A percentile compares a stretch with the other conserved stretches of the same genome.
Evolutionary conservation across 2,113 vertebrate species (phyloP).

Genomic region (Petromus typicus): DNA sequence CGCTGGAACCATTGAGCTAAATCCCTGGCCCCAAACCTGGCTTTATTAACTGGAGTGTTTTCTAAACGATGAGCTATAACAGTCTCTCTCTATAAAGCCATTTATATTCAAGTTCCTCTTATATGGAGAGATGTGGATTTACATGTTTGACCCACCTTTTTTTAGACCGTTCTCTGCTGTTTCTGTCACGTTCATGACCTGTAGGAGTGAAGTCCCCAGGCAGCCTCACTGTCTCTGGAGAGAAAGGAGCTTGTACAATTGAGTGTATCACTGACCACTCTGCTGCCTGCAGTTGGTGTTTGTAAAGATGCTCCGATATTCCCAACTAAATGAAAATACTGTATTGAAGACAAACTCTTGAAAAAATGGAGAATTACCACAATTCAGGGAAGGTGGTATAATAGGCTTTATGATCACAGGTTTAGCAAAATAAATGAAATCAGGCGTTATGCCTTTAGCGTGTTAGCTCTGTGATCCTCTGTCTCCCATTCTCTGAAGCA

Average conservation of each 20-base stretch:
- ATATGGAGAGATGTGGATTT: background rate
- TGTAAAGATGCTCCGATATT: background rate
- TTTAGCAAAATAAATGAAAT: background rate
- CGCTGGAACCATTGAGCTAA: too few relatives aligned
- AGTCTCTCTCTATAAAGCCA: background rate
- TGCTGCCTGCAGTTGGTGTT: background rate
- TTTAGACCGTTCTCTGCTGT: background rate
- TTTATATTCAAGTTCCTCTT: background rate
- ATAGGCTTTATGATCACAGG: background rate
- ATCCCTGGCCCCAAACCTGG: too few relatives aligned
- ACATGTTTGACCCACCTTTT: background rate
- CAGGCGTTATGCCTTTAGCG: background rate
- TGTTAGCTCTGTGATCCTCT: background rate
- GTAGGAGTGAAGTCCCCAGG: background rate
- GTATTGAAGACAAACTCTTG: background rate
- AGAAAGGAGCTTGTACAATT: background rate
- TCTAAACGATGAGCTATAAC: background rate
- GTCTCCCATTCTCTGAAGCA: background rate
- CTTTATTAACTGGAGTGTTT: background rate
- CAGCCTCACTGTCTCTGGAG: background rate
- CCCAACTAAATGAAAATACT: background rate
- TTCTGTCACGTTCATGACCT: background rate
- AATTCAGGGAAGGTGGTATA: background rate
- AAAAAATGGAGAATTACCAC: background rate
- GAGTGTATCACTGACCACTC: background rate